These are phyloP conservation scores for Harpagifer antarcticus DNA, from an alignment of 2,797 vertebrate species.

Conservation along the genomic window DNA sequence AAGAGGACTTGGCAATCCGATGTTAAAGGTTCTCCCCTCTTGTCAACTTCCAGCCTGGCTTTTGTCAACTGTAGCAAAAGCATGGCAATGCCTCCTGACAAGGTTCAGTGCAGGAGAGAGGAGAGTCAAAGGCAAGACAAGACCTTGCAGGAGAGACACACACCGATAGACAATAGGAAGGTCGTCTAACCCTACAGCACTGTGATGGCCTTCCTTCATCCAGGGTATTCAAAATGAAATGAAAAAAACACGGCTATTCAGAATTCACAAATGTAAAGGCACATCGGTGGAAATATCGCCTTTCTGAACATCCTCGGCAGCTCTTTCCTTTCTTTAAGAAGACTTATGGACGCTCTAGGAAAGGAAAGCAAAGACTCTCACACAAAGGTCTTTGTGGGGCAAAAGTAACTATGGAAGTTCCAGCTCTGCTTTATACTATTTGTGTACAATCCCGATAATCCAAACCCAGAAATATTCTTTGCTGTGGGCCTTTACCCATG, in stretches of 20 bases:
- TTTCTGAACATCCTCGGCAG: conserved; percentile 24
- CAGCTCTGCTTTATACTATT: conserved; percentile 21
- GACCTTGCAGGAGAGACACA: conserved; percentile 62
- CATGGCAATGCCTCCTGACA: conserved; percentile 63
- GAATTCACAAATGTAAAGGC: conserved; percentile 58
- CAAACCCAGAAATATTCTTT: conserved; percentile 45
- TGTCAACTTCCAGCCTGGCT: conserved; percentile 75
- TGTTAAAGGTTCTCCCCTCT: conserved; percentile 75
- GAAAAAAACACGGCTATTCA: conserved; percentile 54
- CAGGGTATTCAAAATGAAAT: conserved; percentile 65
- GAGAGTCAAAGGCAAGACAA: conserved; percentile 64
- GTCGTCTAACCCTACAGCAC: conserved; percentile 67
- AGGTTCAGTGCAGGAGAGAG: conserved; percentile 69
- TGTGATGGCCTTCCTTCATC: conserved; percentile 67
- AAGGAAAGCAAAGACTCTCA: conserved; percentile 2
- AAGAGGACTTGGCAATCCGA: conserved; percentile 66
- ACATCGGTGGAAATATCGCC: conserved; percentile 18
- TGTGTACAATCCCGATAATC: conserved; percentile 29
- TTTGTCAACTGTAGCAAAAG: conserved; percentile 75
- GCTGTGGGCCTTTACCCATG: conserved; percentile 65
- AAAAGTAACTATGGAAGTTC: conserved; percentile 31
- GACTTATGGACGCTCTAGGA: conserved; percentile 22
- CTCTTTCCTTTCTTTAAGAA: conserved; percentile 44
- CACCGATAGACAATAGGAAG: conserved; percentile 72
- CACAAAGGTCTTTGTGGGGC: conserved; percentile 4